Percentiles rank a stretch among this genome's conserved stretches.
Conservation (phyloP, 2,113 vertebrate genomes). For the Sinocyclocheilus anshuiensis region DNA sequence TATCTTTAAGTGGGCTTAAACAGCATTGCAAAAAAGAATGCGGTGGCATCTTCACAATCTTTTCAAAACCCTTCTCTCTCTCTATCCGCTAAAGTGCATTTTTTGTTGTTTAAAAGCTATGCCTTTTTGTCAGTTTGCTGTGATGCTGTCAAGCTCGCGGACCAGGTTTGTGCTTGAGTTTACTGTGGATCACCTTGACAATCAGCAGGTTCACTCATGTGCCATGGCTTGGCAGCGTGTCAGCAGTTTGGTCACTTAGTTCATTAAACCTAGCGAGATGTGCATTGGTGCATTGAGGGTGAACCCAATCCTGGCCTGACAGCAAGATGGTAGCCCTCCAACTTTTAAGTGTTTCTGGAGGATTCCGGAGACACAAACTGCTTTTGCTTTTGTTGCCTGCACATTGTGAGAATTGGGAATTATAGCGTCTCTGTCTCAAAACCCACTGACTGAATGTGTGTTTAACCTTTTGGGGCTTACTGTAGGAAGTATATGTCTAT, state of each 20-base stretch:
- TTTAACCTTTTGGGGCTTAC: neutral
- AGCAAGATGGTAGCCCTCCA: constrained; percentile 44
- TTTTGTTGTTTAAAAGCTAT: constrained; percentile 20
- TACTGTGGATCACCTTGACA: constrained; percentile 62
- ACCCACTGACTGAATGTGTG: neutral
- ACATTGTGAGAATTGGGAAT: neutral
- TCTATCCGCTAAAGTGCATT: constrained; percentile 17
- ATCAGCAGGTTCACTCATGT: constrained; percentile 61
- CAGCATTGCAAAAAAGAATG: constrained; percentile 52
- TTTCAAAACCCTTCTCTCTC: neutral
- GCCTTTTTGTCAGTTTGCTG: constrained; percentile 14
- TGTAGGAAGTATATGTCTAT: neutral
- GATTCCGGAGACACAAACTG: constrained; percentile 19
- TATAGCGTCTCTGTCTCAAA: too few relatives aligned
- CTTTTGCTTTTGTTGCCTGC: constrained; percentile 6
- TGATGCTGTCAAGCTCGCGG: constrained; percentile 47
- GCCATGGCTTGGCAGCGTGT: constrained; percentile 53
- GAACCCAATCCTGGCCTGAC: constrained; percentile 37
- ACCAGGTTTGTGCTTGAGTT: constrained; percentile 66
- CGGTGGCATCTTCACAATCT: constrained; percentile 43
- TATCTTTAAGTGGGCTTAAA: constrained; percentile 69
- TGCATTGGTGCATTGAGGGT: constrained; percentile 49
- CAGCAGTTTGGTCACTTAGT: constrained; percentile 45
- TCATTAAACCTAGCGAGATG: constrained; percentile 40
- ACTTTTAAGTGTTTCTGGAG: constrained; percentile 36